Base-by-base conservation (phyloP, 64 coral and sea anemone genomes). In the Montipora efflorescens region DNA sequence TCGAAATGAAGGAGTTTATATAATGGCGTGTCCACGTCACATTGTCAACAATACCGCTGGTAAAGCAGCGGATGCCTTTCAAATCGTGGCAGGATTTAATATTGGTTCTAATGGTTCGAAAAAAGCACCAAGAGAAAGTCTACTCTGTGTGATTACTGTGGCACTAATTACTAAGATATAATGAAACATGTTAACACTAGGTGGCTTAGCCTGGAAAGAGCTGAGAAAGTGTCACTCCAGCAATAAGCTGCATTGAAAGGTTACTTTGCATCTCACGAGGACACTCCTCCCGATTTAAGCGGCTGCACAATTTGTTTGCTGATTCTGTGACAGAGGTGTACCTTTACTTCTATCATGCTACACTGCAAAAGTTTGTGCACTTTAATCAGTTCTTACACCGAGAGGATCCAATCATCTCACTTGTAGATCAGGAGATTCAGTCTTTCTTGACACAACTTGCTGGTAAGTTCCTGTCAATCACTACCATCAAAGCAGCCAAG, bases 141-240 rank as follows among this genome's bases (percentile, higher is more conserved):
- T 13, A 59, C 57, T 59, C 57, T 59, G 57, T 36, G 28, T 36
- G 28, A 36, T 36, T 36, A 36, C 28, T 36, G 28, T 36, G 28
- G 28, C 28, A 36, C 64, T 25, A 76, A 64, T 92, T 85, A 92
- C 70, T 23, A 52, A n/a, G 51, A 92, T 7, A 92, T 76, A 81
- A 70, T 91, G 68, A 91, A 84, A 83, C 80, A 91, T 91, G 90
- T 91, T 58, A 85, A 92, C 45, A 86, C 52, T 11, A 57, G 81
- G 69, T 92, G 79, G 90, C 67, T 92, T 57, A 92, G 90, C 71
- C 79, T 92, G 46, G 80, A 92, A 85, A 83, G 90, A 92, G 80
- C 90, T 25, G 80, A 66, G 66, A 25, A 59, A 79, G 68, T 83
- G 89, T 91, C 28, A 81, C 43, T 91, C 19, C 89, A 69, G 9